Evolutionary conservation across 2,113 vertebrate genomes (phyloP).

Genomic region (Lophochroa leadbeateri): DNA sequence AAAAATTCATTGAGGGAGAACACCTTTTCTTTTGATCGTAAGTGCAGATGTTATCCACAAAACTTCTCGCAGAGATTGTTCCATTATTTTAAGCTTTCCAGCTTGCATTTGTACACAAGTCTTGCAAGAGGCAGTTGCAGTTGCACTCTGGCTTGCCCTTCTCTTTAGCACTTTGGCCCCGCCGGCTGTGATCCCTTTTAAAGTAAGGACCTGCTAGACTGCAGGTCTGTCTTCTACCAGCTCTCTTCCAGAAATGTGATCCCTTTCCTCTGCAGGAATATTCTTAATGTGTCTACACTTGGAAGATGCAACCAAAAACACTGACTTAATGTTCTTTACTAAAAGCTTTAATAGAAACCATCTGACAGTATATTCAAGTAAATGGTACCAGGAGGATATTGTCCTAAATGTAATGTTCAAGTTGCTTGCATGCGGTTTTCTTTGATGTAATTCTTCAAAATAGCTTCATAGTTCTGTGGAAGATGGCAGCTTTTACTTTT

Average conservation of each 20-base stretch:
- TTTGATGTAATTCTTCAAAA: neutral
- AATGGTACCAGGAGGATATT: neutral
- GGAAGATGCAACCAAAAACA: neutral
- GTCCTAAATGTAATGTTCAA: neutral
- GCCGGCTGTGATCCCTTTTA: neutral
- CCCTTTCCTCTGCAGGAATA: neutral
- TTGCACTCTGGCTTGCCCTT: neutral
- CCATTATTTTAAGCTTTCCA: neutral
- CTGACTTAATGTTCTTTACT: neutral
- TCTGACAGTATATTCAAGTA: neutral
- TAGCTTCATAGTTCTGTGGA: neutral
- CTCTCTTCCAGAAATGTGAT: neutral
- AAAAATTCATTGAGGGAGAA: neutral
- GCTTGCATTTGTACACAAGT: neutral
- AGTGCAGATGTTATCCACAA: neutral
- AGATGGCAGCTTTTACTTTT: neutral
- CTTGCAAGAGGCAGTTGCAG: neutral
- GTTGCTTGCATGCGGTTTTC: neutral
- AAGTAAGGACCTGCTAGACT: neutral
- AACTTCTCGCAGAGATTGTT: neutral
- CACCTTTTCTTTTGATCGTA: neutral
- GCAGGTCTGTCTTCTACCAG: neutral
- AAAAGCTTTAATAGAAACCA: neutral
- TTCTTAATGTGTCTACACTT: neutral
- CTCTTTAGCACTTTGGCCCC: neutral